phyloP scores from a whole-genome alignment of 1,140 invertebrate species.

The Orius insidiosus region DNA sequence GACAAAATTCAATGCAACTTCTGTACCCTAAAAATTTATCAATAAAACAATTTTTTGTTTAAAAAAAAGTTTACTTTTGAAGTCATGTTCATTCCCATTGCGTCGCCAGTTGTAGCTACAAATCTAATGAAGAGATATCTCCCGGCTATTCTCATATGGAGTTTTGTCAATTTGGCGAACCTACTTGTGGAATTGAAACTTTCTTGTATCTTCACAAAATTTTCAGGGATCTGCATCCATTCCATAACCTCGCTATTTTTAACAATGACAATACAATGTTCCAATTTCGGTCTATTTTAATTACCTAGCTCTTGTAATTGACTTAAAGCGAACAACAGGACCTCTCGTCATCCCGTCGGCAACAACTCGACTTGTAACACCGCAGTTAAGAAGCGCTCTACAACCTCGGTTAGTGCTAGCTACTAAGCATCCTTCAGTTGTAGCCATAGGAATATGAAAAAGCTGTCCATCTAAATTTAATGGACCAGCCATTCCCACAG shows the following conservation, averaged over 20 bases:
- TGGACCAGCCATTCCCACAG: slow-evolving; percentile 89
- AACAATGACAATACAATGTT: slow-evolving; percentile 51
- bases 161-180: slow-evolving; percentile 64
- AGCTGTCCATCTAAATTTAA: slow-evolving; percentile 64
- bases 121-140: slow-evolving; percentile 82
- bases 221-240: slow-evolving; percentile 69
- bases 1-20: too few relatives aligned
- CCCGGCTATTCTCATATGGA: slow-evolving; percentile 70
- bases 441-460: slow-evolving; percentile 91
- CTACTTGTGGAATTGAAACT: slow-evolving; percentile 81
- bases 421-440: slow-evolving; percentile 94
- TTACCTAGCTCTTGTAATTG: too few relatives aligned
- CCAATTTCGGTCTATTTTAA: too few relatives aligned
- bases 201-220: slow-evolving; percentile 66
- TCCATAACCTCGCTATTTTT: slow-evolving; percentile 59
- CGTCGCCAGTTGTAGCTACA: slow-evolving; percentile 88
- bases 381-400: slow-evolving; percentile 57
- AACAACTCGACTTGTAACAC: slow-evolving; percentile 60
- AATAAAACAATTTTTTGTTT: too few relatives aligned
- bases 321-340: slow-evolving; percentile 85
- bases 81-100: slow-evolving; percentile 99
- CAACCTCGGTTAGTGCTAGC: slow-evolving; percentile 95
- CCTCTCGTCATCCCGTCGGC: slow-evolving; percentile 94
- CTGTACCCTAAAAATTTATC: too few relatives aligned
- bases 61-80: slow-evolving; percentile 82